phyloP scores from a whole-genome alignment of 2,888 invertebrate genomes.

The Tyria jacobaeae region DNA sequence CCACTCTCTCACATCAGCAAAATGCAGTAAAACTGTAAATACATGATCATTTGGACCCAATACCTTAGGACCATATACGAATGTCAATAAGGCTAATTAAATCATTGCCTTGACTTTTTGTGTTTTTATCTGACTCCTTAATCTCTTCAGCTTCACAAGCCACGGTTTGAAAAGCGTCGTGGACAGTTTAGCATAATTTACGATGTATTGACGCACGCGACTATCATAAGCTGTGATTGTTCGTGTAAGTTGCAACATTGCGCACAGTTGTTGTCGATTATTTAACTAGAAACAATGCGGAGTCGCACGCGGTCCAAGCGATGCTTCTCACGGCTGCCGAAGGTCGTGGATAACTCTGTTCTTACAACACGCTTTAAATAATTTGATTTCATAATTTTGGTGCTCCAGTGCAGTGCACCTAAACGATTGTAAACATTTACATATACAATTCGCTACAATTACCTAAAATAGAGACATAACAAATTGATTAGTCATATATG shows the following conservation, averaged over 20 bases:
- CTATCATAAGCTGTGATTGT: slow-evolving; percentile 67
- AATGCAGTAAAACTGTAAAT: no score
- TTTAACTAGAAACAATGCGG: slow-evolving; percentile 82
- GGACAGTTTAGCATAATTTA: slow-evolving; percentile 54
- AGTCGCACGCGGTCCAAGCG: slow-evolving; percentile 73
- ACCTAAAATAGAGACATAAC: slow-evolving; percentile 31
- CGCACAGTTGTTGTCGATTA: slow-evolving; percentile 77
- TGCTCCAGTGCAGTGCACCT: slow-evolving; percentile 66
- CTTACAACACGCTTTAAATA: slow-evolving; percentile 84
- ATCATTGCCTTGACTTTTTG: neutral
- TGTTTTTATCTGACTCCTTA: neutral
- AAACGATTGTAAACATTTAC: slow-evolving; percentile 49
- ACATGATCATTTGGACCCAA: no score
- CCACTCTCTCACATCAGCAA: no score
- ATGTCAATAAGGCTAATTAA: neutral
- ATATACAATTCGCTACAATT: slow-evolving; percentile 40
- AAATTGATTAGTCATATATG: slow-evolving; percentile 39
- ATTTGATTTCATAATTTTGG: slow-evolving; percentile 81
- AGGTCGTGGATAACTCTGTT: slow-evolving; percentile 80
- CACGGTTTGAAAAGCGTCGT: slow-evolving; percentile 15
- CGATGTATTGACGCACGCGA: slow-evolving; percentile 64
- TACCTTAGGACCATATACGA: no score
- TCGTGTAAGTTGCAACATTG: slow-evolving; percentile 70
- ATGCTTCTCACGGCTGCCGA: slow-evolving; percentile 82
- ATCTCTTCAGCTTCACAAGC: neutral